phyloP scores from a whole-genome alignment of 1,140 invertebrate genomes.

The Drepana arcuata region DNA sequence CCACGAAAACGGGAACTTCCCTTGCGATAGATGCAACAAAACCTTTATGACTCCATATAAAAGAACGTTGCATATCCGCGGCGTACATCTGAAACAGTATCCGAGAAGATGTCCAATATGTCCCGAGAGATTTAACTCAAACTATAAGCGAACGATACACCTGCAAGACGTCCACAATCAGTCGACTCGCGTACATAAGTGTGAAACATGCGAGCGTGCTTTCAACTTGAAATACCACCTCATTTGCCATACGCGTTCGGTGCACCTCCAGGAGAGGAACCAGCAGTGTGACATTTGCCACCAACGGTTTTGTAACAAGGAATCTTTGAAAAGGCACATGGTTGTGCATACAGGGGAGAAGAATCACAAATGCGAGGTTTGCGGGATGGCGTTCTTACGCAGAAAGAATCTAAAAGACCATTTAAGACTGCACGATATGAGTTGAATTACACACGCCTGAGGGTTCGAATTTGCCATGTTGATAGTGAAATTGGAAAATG shows the following conservation, averaged over 20 bases:
- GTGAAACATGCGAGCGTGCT: conserved; percentile 47
- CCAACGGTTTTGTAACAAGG: conserved; percentile 68
- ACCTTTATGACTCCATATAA: conserved; percentile 53
- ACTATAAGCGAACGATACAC: conserved; percentile 55
- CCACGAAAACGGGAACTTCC: conserved; percentile 64
- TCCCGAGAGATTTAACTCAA: conserved; percentile 57
- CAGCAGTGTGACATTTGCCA: conserved; percentile 57
- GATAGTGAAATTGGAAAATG: no score
- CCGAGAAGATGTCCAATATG: conserved; percentile 55
- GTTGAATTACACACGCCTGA: no score
- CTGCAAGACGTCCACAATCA: conserved; percentile 58
- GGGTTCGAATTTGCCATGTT: no score
- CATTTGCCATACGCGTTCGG: conserved; percentile 51
- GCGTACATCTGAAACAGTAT: conserved; percentile 54
- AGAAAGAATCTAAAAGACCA: conserved; percentile 58
- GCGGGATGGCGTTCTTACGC: conserved; percentile 75
- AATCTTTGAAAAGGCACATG: conserved; percentile 62
- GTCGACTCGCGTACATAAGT: conserved; percentile 60
- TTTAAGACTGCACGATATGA: conserved; percentile 41
- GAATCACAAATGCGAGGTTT: conserved; percentile 79
- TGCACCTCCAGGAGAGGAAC: conserved; percentile 58
- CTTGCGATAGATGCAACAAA: conserved; percentile 53
- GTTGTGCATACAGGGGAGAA: conserved; percentile 80
- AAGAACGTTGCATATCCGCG: conserved; percentile 43
- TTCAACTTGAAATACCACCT: conserved; percentile 62